Evolutionary conservation across 1,140 invertebrate genomes (phyloP).

Genomic region (Babylonia areolata): DNA sequence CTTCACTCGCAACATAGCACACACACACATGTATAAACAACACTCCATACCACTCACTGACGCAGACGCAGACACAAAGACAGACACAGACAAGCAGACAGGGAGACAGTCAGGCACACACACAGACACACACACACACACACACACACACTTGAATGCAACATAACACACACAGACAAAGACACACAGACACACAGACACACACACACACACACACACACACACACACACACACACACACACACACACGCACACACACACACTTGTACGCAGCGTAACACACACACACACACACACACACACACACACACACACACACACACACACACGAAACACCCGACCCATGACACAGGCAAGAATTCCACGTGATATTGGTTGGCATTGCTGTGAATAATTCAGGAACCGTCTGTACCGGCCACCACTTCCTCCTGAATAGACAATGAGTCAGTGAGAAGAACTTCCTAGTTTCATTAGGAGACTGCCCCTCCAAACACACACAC

Average conservation of each 20-base stretch:
- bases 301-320: not conserved
- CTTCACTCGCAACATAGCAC: no score
- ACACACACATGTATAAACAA: not conserved
- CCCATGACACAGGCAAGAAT: no score
- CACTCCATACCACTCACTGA: not conserved
- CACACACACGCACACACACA: not conserved
- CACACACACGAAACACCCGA: not conserved
- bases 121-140: constrained; percentile 12
- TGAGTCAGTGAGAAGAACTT: no score
- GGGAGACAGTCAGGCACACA: not conserved
- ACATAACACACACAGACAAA: not conserved
- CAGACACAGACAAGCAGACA: not conserved
- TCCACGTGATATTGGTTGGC: no score
- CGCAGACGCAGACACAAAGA: not conserved
- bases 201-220: constrained; percentile 6
- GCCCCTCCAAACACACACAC: not conserved
- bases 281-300: constrained; percentile 1
- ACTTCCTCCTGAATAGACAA: no score
- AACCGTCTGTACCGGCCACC: no score
- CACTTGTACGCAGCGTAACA: not conserved
- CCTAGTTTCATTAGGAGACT: no score
- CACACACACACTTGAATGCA: constrained; percentile 16
- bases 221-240: not conserved
- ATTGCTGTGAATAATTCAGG: no score
- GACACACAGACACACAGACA: not conserved